A percentile compares a stretch with the other conserved stretches of the same genome.
These are phyloP conservation scores for Papilio demoleus DNA, from an alignment of 2,888 invertebrate genomes.

Conservation along the genomic window DNA sequence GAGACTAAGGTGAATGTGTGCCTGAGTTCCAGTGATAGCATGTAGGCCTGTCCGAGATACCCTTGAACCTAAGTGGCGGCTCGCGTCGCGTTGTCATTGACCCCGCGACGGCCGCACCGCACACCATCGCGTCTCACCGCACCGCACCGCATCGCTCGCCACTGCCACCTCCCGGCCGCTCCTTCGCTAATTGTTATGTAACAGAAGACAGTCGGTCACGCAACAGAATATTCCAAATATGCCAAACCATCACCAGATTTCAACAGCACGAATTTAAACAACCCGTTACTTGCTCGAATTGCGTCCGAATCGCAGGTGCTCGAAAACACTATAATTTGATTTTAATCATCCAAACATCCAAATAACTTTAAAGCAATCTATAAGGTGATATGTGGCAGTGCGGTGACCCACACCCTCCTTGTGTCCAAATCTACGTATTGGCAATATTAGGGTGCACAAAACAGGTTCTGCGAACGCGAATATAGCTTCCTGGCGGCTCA, in stretches of 20 bases:
- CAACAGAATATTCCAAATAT: conserved; percentile 63
- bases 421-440: conserved; percentile 52
- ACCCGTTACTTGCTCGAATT: conserved; percentile 35
- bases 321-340: conserved; percentile 36
- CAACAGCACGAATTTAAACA: conserved; percentile 23
- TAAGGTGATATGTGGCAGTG: conserved; percentile 38
- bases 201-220: conserved; percentile 68
- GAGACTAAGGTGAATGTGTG: not conserved
- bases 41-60: conserved; percentile 75
- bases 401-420: conserved; percentile 44
- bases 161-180: conserved; percentile 50
- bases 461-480: conserved; percentile 77
- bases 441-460: conserved; percentile 73
- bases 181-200: conserved; percentile 80
- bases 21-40: conserved; percentile 49
- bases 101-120: conserved; percentile 84
- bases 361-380: conserved; percentile 28
- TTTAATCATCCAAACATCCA: conserved; percentile 32
- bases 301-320: conserved; percentile 2
- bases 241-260: conserved; percentile 44
- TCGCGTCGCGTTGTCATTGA: conserved; percentile 85
- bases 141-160: conserved; percentile 47
- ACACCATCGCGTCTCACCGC: conserved; percentile 53
- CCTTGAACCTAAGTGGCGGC: conserved; percentile 84
- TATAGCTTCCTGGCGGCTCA: conserved; percentile 77